Evolutionary conservation across 2,888 invertebrate genomes (phyloP).

Genomic region (Coleophora deauratella): DNA sequence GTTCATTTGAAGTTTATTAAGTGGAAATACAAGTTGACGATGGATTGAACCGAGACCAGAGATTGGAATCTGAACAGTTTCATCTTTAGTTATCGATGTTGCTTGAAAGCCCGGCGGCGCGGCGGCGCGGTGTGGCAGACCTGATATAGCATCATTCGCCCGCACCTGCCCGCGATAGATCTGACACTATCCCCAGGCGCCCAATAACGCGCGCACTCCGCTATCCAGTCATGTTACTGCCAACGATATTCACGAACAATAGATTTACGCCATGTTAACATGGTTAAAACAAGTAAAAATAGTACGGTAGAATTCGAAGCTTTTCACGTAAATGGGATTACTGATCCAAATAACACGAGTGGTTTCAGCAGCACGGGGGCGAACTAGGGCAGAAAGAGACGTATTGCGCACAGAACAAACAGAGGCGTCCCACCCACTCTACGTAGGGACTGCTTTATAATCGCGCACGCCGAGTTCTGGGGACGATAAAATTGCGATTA

Average conservation of each 20-base stretch:
- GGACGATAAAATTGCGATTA: slow-evolving; percentile 42
- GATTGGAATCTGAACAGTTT: slow-evolving; percentile 18
- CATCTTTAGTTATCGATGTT: slow-evolving; percentile 16
- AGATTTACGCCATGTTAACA: slow-evolving; percentile 17
- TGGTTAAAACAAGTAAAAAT: too few relatives aligned
- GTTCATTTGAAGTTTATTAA: slow-evolving; percentile 58
- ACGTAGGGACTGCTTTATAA: slow-evolving; percentile 25
- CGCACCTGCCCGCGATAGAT: neutral
- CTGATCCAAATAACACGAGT: slow-evolving; percentile 25
- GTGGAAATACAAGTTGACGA: slow-evolving; percentile 44
- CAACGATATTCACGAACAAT: slow-evolving; percentile 12
- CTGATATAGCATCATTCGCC: neutral
- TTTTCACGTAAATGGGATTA: slow-evolving; percentile 30
- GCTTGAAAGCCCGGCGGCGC: slow-evolving; percentile 1
- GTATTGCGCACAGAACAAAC: slow-evolving; percentile 28
- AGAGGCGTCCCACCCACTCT: slow-evolving; percentile 19
- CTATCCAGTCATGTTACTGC: neutral
- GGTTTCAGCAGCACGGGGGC: slow-evolving; percentile 20
- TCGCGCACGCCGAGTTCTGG: slow-evolving; percentile 18
- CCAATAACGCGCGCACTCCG: neutral
- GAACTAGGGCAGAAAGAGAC: slow-evolving; percentile 26
- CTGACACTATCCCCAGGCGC: slow-evolving; percentile 4
- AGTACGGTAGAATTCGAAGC: slow-evolving; percentile 26
- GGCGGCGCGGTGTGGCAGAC: too few relatives aligned
- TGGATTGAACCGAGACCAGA: slow-evolving; percentile 27